These are phyloP conservation scores for Stenchaetothrips biformis DNA, from an alignment of 2,888 invertebrate genomes.

Conservation along the genomic window DNA sequence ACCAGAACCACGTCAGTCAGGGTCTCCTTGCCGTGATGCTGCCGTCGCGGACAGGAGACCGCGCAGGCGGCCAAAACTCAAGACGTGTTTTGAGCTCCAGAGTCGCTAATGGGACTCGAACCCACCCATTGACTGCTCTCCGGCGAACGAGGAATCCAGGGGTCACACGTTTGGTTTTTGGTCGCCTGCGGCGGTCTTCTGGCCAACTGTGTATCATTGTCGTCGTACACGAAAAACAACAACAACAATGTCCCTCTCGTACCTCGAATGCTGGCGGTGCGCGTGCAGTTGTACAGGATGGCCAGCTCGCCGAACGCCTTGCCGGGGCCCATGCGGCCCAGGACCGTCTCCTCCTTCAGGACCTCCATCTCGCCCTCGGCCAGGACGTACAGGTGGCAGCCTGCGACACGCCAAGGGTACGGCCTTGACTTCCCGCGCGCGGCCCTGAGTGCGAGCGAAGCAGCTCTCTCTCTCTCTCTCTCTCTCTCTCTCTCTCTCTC, in stretches of 20 bases:
- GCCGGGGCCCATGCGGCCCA: slow-evolving; percentile 62
- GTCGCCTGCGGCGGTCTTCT: too few relatives aligned
- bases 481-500: background rate
- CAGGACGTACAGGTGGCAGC: slow-evolving; percentile 58
- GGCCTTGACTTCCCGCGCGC: background rate
- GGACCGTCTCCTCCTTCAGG: slow-evolving; percentile 56
- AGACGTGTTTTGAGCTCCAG: too few relatives aligned
- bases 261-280: slow-evolving; percentile 63
- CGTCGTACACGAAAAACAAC: too few relatives aligned
- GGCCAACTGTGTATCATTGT: too few relatives aligned
- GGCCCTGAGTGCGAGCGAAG: background rate
- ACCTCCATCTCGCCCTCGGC: slow-evolving; percentile 67
- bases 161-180: too few relatives aligned
- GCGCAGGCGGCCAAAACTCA: too few relatives aligned
- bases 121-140: too few relatives aligned
- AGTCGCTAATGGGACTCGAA: too few relatives aligned
- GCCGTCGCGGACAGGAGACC: too few relatives aligned
- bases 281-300: slow-evolving; percentile 68
- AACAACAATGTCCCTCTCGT: slow-evolving; percentile 31
- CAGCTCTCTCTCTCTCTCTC: background rate
- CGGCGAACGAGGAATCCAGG: too few relatives aligned
- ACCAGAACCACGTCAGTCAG: background rate
- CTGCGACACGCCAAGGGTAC: slow-evolving; percentile 41
- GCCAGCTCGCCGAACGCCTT: slow-evolving; percentile 66
- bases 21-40: too few relatives aligned